These are phyloP conservation scores for Monopis laevigella DNA, from an alignment of 2,888 invertebrate genomes.

Conservation along the genomic window DNA sequence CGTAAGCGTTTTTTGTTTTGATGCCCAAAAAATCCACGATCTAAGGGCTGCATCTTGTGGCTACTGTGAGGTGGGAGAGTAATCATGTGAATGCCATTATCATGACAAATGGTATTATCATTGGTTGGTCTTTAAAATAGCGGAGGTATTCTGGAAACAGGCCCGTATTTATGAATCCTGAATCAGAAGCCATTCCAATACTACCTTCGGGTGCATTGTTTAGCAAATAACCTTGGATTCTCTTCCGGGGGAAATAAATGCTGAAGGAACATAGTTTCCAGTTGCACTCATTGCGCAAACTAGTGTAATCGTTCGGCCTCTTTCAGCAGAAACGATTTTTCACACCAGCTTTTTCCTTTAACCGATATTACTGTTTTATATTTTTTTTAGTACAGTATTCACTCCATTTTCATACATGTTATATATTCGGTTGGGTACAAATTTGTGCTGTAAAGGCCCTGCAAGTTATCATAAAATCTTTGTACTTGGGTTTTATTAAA, in stretches of 20 bases:
- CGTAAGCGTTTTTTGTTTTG: slow-evolving; percentile 11
- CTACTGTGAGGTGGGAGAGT: slow-evolving; percentile 19
- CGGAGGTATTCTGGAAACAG: slow-evolving; percentile 23
- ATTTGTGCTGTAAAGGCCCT: slow-evolving; percentile 19
- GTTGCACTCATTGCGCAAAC: slow-evolving; percentile 24
- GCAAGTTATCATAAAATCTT: slow-evolving; percentile 22
- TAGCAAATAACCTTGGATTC: slow-evolving; percentile 20
- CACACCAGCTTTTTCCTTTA: slow-evolving; percentile 24
- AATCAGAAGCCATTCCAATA: slow-evolving; percentile 22
- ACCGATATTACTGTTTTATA: slow-evolving; percentile 21
- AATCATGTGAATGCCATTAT: slow-evolving; percentile 16
- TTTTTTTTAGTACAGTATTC: slow-evolving; percentile 24
- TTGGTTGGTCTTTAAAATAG: slow-evolving; percentile 24
- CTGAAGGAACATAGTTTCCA: slow-evolving; percentile 26
- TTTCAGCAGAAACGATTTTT: slow-evolving; percentile 22
- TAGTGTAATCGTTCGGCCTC: slow-evolving; percentile 22
- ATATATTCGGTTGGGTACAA: slow-evolving; percentile 21
- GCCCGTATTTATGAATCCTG: slow-evolving; percentile 25
- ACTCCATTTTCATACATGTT: slow-evolving; percentile 24
- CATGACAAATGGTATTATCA: slow-evolving; percentile 20
- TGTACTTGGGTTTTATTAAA: slow-evolving; percentile 26
- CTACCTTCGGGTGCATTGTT: slow-evolving; percentile 24
- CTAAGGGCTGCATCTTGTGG: slow-evolving; percentile 17
- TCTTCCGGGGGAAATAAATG: slow-evolving; percentile 24
- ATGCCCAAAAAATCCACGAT: slow-evolving; percentile 13